Base-by-base conservation (phyloP, 2,888 invertebrate genomes). In the Drosophila imparisetae region DNA sequence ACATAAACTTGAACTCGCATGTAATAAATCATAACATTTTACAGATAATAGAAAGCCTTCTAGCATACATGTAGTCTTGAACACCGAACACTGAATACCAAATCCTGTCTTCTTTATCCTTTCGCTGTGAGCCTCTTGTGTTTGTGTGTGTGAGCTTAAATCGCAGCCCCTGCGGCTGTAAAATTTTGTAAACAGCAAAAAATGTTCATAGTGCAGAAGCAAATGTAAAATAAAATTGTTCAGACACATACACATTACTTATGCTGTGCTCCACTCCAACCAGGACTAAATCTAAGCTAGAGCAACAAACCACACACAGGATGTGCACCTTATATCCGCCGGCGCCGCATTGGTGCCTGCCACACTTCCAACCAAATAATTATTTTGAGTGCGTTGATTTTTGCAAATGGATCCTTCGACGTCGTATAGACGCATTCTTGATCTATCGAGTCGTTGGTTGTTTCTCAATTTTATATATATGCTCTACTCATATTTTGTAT, bases 1-100 rank as follows among this genome's bases (percentile, higher is more conserved):
- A 72, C 90, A 89, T 77, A 85, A 89, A 87, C 90, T 85, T 85
- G 90, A 85, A 70, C 83, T 86, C 90, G 73, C 88, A 88, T 86
- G 73, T 75, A 87, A 85, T 85, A 85, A 85, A 85, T 85, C 85
- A 85, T 87, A 89, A 82, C 72, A 82, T 75, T 89, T 85, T 72
- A 62, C 75, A 87, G 90, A 85, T 85, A 85, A 89, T 82, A 88
- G 86, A 85, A 85, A 80, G 73, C 73, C 88, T 72, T 61, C 80
- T 64, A 64, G 71, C 71, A 64, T 38, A 65, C 66, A 73, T 76
- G 76, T 27, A 60, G 63, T 63, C 76, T 66, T 15, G 45, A 54
- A 50, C 57, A 45, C 52, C 18, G 32, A 66, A 29, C 40, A 40
- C 40, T 57, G 57, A 57, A 29, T 57, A 21, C 42, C 1, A 30